Conservation (phyloP, 1,140 invertebrate genomes). For the Melanaphis sacchari region DNA sequence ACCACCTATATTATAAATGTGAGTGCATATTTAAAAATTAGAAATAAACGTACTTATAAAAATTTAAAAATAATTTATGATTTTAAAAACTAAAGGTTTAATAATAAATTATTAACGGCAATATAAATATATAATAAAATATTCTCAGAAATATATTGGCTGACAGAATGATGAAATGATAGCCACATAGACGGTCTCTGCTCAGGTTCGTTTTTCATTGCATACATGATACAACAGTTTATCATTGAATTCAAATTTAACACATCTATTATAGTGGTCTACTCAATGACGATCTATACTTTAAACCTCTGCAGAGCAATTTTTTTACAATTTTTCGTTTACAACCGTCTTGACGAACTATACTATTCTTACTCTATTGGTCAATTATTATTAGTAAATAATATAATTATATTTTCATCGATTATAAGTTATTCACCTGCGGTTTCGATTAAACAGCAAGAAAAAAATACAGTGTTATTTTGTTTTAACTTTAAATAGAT, state of each 20-base stretch:
- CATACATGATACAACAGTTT: not conserved
- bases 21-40: not conserved
- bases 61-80: not conserved
- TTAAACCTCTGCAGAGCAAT: not conserved
- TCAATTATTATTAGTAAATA: too few relatives aligned
- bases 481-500: not conserved
- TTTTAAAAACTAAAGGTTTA: not conserved
- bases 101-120: not conserved
- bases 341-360: not conserved
- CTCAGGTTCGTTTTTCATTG: not conserved
- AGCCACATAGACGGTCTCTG: not conserved
- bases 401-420: too few relatives aligned
- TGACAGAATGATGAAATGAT: not conserved
- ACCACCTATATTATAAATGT: too few relatives aligned
- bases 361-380: not conserved
- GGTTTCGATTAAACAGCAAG: not conserved
- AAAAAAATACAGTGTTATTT: not conserved
- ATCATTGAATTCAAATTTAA: not conserved
- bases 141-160: not conserved
- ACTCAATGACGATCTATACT: not conserved
- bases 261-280: not conserved
- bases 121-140: not conserved
- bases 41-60: not conserved
- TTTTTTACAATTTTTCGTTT: not conserved
- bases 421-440: too few relatives aligned